phyloP scores from a whole-genome alignment of 2,888 invertebrate genomes.

The Plusia festucae region DNA sequence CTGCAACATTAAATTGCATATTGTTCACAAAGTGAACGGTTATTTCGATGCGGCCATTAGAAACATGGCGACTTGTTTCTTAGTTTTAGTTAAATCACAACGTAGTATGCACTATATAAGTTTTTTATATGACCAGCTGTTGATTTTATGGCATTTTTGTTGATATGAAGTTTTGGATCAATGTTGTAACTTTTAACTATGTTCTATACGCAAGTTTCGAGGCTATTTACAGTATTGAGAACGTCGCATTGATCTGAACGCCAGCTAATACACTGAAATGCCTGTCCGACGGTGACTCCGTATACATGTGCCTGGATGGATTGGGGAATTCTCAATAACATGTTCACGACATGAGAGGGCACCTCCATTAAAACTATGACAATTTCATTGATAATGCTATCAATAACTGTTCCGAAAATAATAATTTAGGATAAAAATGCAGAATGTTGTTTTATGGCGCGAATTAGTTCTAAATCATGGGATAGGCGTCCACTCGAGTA shows the following conservation, averaged over 20 bases:
- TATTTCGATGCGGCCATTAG: conserved; percentile 59
- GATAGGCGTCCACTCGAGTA: conserved; percentile 42
- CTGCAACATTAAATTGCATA: conserved; percentile 51
- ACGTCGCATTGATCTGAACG: conserved; percentile 60
- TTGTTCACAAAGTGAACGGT: conserved; percentile 73
- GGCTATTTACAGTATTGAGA: conserved; percentile 70
- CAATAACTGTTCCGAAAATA: conserved; percentile 76
- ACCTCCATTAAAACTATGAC: conserved; percentile 69
- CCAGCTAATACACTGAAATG: conserved; percentile 36
- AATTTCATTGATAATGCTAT: conserved; percentile 72
- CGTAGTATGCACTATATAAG: conserved; percentile 78
- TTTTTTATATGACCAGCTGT: conserved; percentile 75
- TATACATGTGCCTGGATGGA: conserved; percentile 51
- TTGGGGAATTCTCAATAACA: conserved; percentile 35
- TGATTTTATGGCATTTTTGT: conserved; percentile 65
- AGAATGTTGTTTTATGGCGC: conserved; percentile 77
- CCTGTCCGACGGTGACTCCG: conserved; percentile 29
- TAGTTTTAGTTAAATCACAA: conserved; percentile 79
- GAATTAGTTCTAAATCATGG: conserved; percentile 54
- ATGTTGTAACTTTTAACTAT: conserved; percentile 58
- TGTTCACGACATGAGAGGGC: conserved; percentile 57
- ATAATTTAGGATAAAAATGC: conserved; percentile 80
- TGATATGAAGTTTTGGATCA: conserved; percentile 59
- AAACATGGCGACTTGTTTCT: conserved; percentile 66
- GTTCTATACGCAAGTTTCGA: conserved; percentile 54